Conservation (phyloP, 2,113 vertebrate species). For the Gambusia holbrooki region DNA sequence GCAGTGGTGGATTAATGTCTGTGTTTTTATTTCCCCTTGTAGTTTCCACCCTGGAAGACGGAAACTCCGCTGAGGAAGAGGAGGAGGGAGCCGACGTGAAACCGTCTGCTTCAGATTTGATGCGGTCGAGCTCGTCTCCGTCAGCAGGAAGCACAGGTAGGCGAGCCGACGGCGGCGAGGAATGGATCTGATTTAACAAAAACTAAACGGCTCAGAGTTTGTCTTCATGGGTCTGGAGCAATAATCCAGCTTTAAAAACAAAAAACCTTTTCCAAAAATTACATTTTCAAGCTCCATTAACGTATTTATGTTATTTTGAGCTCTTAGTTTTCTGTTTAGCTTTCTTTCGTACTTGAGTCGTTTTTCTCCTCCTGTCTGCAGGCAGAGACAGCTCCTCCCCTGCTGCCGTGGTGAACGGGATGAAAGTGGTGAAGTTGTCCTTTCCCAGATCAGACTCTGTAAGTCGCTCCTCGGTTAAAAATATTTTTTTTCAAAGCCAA, state of each 20-base stretch:
- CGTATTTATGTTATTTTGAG: no score
- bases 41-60: conserved; percentile 18
- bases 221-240: no score
- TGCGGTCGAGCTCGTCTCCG: conserved; percentile 29
- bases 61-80: conserved; percentile 1
- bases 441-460: conserved; percentile 23
- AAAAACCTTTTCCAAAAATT: no score
- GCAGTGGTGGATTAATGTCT: not conserved
- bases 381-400: conserved; percentile 46
- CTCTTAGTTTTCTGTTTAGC: no score
- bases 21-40: not conserved
- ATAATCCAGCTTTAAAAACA: no score
- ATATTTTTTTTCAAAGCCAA: not conserved
- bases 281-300: no score
- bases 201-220: no score
- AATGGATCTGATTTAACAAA: no score
- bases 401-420: conserved; percentile 40
- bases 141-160: conserved; percentile 33
- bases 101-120: conserved; percentile 19
- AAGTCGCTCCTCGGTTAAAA: conserved; percentile 6
- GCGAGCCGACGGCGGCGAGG: not conserved
- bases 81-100: conserved; percentile 43
- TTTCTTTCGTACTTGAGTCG: no score
- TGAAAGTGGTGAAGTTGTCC: conserved; percentile 46
- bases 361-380: not conserved